phyloP scores from a whole-genome alignment of 2,113 vertebrate genomes.

The Vulpes vulpes region DNA sequence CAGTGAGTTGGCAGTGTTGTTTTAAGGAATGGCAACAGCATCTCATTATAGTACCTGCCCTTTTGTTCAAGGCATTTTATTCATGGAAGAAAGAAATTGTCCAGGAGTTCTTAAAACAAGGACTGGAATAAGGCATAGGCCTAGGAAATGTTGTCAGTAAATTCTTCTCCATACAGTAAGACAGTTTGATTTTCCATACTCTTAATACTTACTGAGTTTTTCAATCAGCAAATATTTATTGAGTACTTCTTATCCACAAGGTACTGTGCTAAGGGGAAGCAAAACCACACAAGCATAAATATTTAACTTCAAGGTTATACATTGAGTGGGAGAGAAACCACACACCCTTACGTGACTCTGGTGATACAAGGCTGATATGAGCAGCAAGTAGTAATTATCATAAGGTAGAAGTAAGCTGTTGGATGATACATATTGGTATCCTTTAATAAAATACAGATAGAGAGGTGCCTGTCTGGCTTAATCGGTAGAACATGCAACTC shows the following conservation, averaged over 20 bases:
- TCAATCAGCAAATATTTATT: conserved; percentile 1
- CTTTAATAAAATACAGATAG: neutral
- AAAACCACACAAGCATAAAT: neutral
- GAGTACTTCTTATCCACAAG: neutral
- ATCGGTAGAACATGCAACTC: neutral
- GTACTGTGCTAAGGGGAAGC: conserved; percentile 16
- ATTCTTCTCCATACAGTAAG: neutral
- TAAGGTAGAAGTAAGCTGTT: neutral
- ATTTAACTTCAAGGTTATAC: neutral
- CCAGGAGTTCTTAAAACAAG: neutral
- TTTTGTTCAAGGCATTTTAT: neutral
- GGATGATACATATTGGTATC: neutral
- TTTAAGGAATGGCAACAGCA: neutral
- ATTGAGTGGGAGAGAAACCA: neutral
- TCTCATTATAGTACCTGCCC: neutral
- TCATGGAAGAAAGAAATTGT: neutral
- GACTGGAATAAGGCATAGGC: neutral
- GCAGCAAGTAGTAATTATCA: neutral
- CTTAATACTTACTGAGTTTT: conserved; percentile 19
- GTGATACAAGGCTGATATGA: no score
- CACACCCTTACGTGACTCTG: rapidly evolving
- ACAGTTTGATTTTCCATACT: neutral
- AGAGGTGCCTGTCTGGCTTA: neutral
- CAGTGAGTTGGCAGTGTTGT: neutral
- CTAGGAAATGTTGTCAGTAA: neutral